Evolutionary conservation across 2,888 invertebrate genomes (phyloP).

Genomic region (Atethmia centrago): DNA sequence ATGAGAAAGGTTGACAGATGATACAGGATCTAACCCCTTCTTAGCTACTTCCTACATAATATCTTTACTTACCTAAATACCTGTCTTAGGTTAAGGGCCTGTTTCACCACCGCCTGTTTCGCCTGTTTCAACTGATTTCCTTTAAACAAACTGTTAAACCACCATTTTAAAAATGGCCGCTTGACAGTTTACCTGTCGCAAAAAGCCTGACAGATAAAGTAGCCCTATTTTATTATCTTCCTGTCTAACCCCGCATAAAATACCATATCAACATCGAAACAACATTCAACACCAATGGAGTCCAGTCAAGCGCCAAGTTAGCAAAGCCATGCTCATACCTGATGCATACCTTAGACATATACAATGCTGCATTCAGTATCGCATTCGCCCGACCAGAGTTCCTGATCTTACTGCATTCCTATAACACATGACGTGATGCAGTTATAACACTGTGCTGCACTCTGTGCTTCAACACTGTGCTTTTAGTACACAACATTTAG

Average conservation of each 20-base stretch:
- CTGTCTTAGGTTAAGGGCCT: neutral
- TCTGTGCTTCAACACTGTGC: slow-evolving; percentile 38
- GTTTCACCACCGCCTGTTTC: too few relatives aligned
- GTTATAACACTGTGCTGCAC: slow-evolving; percentile 70
- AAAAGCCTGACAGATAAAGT: neutral
- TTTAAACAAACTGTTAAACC: neutral
- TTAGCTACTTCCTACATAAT: neutral
- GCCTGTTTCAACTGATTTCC: neutral
- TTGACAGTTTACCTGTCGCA: neutral
- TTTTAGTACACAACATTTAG: slow-evolving; percentile 47
- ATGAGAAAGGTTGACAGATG: neutral
- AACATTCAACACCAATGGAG: slow-evolving; percentile 53
- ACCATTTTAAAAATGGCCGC: slow-evolving; percentile 12
- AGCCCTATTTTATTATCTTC: neutral
- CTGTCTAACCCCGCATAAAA: neutral
- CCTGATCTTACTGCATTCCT: slow-evolving; percentile 92
- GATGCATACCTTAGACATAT: slow-evolving; percentile 92
- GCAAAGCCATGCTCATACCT: slow-evolving; percentile 69
- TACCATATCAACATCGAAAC: slow-evolving; percentile 20
- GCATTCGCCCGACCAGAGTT: slow-evolving; percentile 91
- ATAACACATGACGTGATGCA: slow-evolving; percentile 79
- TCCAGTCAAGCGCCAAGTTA: slow-evolving; percentile 65
- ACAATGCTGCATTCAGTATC: slow-evolving; percentile 92
- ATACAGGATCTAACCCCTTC: neutral
- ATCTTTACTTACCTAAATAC: neutral